Evolutionary conservation across 2,113 vertebrate genomes (phyloP).

Genomic region (Malurus elegans): DNA sequence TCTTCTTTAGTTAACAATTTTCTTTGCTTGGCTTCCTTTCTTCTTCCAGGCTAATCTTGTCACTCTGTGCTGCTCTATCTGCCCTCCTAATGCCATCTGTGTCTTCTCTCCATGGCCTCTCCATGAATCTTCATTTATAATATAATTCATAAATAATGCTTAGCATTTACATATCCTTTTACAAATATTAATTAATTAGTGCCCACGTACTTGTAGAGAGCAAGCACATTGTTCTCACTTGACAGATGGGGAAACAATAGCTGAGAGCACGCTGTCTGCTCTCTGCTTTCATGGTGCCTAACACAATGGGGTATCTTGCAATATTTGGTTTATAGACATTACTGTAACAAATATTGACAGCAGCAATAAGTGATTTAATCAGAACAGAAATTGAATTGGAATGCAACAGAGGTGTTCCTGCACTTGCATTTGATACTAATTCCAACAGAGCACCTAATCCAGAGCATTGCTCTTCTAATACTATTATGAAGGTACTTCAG

Average conservation of each 20-base stretch:
- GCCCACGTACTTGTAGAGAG: neutral
- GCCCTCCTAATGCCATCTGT: neutral
- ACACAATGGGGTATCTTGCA: neutral
- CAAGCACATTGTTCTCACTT: conserved; percentile 6
- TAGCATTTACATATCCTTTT: conserved; percentile 33
- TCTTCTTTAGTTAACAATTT: neutral
- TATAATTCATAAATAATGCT: conserved; percentile 40
- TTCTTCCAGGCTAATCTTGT: neutral
- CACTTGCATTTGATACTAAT: neutral
- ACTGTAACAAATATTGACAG: neutral
- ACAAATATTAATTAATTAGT: conserved; percentile 54
- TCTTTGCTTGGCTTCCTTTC: neutral
- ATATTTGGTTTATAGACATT: neutral
- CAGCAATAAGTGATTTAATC: neutral
- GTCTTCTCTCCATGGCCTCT: neutral
- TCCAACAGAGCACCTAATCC: neutral
- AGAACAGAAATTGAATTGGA: neutral
- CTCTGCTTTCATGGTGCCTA: neutral
- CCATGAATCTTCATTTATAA: neutral
- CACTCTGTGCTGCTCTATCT: neutral
- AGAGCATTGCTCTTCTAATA: neutral
- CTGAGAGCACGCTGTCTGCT: neutral
- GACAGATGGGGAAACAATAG: conserved; percentile 35
- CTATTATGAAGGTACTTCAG: neutral
- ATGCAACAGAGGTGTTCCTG: neutral